Evolutionary conservation across 1,140 invertebrate species (phyloP).

Genomic region (Parasteatoda tepidariorum): DNA sequence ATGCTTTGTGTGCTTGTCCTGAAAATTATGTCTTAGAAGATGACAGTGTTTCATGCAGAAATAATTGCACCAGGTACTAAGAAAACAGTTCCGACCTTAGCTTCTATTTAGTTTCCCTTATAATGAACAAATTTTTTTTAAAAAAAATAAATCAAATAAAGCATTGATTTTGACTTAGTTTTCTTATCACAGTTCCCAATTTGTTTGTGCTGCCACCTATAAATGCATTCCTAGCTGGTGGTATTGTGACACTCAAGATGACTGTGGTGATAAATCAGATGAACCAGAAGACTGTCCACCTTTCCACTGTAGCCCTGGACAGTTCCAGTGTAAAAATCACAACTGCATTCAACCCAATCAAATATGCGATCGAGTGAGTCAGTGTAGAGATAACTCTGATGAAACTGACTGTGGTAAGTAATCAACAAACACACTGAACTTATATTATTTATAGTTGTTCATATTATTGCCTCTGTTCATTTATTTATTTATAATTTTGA

Average conservation of each 20-base stretch:
- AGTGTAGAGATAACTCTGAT: constrained; percentile 74
- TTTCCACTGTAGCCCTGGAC: constrained; percentile 78
- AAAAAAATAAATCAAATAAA: too few relatives aligned
- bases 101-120: not conserved
- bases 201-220: constrained; percentile 79
- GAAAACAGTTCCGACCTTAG: not conserved
- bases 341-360: constrained; percentile 78
- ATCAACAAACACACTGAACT: too few relatives aligned
- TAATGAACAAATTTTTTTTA: not conserved
- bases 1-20: constrained; percentile 79
- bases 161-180: too few relatives aligned
- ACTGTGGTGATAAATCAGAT: constrained; percentile 83
- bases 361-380: constrained; percentile 75
- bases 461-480: too few relatives aligned
- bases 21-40: constrained; percentile 79
- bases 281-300: constrained; percentile 77
- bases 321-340: constrained; percentile 80
- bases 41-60: constrained; percentile 77
- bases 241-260: constrained; percentile 77
- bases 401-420: constrained; percentile 71
- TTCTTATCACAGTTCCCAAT: constrained; percentile 74
- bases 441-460: too few relatives aligned
- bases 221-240: constrained; percentile 79
- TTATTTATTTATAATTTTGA: too few relatives aligned
- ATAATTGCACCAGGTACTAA: constrained; percentile 78